Conservation (phyloP, 2,888 invertebrate species). For the Oligia fasciuncula region DNA sequence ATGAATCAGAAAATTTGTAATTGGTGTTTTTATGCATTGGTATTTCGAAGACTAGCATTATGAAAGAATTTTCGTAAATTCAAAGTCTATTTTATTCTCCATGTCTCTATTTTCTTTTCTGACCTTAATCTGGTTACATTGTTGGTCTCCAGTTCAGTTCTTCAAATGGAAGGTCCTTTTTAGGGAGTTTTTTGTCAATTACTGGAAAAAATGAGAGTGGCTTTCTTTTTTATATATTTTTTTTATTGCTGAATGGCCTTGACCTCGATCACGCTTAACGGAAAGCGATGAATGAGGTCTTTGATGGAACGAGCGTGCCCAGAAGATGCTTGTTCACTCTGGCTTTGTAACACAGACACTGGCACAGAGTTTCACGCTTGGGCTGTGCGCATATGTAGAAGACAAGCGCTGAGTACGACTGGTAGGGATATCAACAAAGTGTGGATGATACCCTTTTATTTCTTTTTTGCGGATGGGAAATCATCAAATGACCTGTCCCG, state of each 20-base stretch:
- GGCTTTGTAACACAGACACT: too few species aligned
- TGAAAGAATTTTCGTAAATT: background rate
- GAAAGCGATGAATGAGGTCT: too few species aligned
- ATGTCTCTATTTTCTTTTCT: background rate
- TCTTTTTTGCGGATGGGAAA: too few species aligned
- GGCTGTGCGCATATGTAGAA: background rate
- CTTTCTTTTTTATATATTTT: too few species aligned
- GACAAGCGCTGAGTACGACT: background rate
- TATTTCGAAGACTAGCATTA: too few species aligned
- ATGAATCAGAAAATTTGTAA: background rate
- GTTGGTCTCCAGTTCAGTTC: background rate
- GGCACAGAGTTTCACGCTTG: background rate
- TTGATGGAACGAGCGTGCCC: too few species aligned
- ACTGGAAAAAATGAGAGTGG: too few species aligned
- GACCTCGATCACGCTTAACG: too few species aligned
- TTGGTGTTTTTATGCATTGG: background rate
- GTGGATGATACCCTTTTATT: too few species aligned
- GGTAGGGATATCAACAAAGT: background rate
- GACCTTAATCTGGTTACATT: background rate
- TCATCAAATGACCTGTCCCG: too few species aligned
- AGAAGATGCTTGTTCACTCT: too few species aligned
- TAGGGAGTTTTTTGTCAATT: background rate
- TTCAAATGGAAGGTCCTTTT: background rate
- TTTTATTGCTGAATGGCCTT: too few species aligned
- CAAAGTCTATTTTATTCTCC: background rate